Base-by-base conservation (phyloP, 2,888 invertebrate genomes). In the Agrotis segetum region DNA sequence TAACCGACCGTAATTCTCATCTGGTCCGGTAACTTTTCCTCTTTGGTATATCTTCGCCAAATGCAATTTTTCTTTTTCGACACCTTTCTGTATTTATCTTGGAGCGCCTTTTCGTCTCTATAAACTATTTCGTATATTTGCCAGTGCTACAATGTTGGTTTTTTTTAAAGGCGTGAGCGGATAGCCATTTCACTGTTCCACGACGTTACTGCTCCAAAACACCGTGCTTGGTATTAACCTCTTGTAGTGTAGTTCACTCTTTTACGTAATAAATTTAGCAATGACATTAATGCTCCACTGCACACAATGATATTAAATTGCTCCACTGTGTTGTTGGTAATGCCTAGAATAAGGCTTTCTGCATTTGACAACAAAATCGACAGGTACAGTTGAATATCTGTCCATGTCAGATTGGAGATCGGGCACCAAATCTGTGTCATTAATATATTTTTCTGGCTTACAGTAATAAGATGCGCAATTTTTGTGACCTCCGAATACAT, bases 241-340 rank as follows among this genome's bases (percentile, higher is more conserved):
- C 55, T 55, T 1, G 55, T 29, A 1, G 55, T 55, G 55, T 11
- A 55, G 3, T 55, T 55, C 0, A 55, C 55, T 17, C 55, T 1
- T 55, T 55, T 29, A 2, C 29, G 29, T 29, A 55, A 55, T 55
- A 29, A 55, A 55, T 55, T 55, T 55, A 1, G 29, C 55, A 55
- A 55, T 55, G 0, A 55, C 55, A 55, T 55, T n/a, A n/a, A n/a
- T n/a, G n/a, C n/a, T n/a, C n/a, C n/a, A n/a, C n/a, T n/a, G n/a
- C n/a, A n/a, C n/a, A n/a, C n/a, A n/a, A n/a, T n/a, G n/a, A n/a
- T 55, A 11, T 55, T 55, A 55, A 55, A 55, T 55, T 55, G 55
- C 3, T 55, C 55, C 0, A 55, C 55, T 55, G 55, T 55, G 11
- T 55, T 55, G 3, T 55, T 55, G 7, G 55, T 55, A 2, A 34